Evolutionary conservation across 2,113 vertebrate genomes (phyloP), one percentile per base, ranked within the genome.

Genomic region (Zingel zingel): DNA sequence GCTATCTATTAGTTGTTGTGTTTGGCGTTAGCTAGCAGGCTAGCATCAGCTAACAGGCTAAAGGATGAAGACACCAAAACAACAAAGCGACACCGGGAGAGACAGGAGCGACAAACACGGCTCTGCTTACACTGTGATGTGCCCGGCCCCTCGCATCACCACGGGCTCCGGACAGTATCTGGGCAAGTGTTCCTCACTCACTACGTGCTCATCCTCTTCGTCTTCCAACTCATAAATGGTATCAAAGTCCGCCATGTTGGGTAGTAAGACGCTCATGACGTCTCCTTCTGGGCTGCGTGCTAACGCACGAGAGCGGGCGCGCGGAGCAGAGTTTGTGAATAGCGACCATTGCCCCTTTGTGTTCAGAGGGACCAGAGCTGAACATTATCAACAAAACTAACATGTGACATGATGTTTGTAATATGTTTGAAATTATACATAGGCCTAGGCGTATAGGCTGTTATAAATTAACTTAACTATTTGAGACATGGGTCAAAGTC

Each of bases 161-260:
- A 99, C 97, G 9, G 98, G 97, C 88, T 99, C 98, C 19, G 97
- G 97, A 58, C 96, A 97, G 80, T 96, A 97, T 94, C 96, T 96
- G 85, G 95, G 94, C 45, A 97, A 92, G 91, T 97, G 94, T 74
- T 98, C 97, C 63, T 98, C 97, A 69, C 96, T 97, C 92, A 97
- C 97, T 93, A 97, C 96, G 45, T 94, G 96, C 64, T 97, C 97
- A 74, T 97, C 97, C 50, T 98, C 97, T 77, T 99, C 94, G 91
- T 94, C 98, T 95, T 98, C 98, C 93, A 99, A 95, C 95, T 99
- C 98, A 85, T 97, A 99, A 96, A 99, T 99, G 87, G 97, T 98
- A 95, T 99, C 98, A 94, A 99, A 99, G 95, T 98, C 98, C 96
- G 97, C 98, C 98, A 99, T 99, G 95, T 99, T 98, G 96, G 97